Evolutionary conservation across 2,797 vertebrate species (phyloP), one percentile per base, ranked within the genome.

Genomic region (Prunella strophiata): DNA sequence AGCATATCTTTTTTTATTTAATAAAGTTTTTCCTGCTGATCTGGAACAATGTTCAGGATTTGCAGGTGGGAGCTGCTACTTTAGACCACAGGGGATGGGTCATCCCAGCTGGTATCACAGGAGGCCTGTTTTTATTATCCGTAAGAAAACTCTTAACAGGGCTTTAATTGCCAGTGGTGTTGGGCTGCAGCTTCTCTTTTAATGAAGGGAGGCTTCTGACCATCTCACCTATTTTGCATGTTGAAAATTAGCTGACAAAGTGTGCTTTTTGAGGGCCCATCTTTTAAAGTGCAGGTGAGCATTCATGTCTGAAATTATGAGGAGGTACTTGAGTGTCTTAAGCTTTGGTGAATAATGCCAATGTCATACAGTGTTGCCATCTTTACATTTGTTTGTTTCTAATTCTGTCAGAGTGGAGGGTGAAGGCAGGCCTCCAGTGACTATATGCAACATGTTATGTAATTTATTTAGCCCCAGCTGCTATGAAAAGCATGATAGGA

Each of bases 401-500:
- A 9, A 42, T 27, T 5, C 38, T 73, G 12, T 58, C 40, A 62
- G 21, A 78, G 16, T 14, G 16, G 55, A 85, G 17, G 32, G 7
- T 34, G 38, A 45, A 66, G 30, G 29, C 47, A 54, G 62, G 34
- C 19, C 38, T 73, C 68, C 51, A 70, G 47, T 3, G 34, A 32
- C 10, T 26, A 9, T 16, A 10, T 45, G 20, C 10, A 72, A 68
- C 10, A 36, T 0, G 0, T 59, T 61, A 45, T 22, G n/a, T 32
- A 43, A 80, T 48, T 88, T 57, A 30, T 81, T 84, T 78, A 75
- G 32, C 47, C 40, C 27, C 8, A 58, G 54, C 65, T 77, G 57
- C 48, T 68, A 19, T 78, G 58, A 38, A 63, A 76, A 85, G n/a
- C 43, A 22, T 12, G 22, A 18, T 13, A n/a, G 5, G 5, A 61